Conservation (phyloP, 2,113 vertebrate species). For the Bolborhynchus lineola region DNA sequence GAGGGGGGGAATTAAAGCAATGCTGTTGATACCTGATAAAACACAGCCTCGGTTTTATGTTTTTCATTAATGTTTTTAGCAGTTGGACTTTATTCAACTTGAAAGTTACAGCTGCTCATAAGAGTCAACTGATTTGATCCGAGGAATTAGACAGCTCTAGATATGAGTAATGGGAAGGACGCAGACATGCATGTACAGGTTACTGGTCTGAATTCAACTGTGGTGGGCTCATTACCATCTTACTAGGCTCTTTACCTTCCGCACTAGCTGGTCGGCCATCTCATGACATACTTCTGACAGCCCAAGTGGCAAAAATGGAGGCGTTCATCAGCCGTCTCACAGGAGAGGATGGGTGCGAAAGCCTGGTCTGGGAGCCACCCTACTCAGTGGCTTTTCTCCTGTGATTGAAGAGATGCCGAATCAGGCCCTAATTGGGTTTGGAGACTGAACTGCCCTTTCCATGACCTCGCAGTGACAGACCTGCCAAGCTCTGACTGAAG, state of each 20-base stretch:
- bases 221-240: background rate
- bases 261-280: background rate
- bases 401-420: background rate
- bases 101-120: conserved; percentile 12
- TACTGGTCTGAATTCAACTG: background rate
- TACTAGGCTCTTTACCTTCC: background rate
- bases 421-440: background rate
- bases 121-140: background rate
- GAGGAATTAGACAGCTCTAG: conserved; percentile 2
- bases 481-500: background rate
- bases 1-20: background rate
- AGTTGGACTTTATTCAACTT: background rate
- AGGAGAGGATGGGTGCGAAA: background rate
- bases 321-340: background rate
- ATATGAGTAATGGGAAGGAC: background rate
- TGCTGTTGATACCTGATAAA: background rate
- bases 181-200: background rate
- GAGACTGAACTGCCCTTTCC: conserved; percentile 9
- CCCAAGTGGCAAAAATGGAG: background rate
- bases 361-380: background rate
- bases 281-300: background rate
- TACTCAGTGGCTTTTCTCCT: background rate
- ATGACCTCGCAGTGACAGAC: background rate
- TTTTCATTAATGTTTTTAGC: conserved; percentile 29
- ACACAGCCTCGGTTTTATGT: background rate